phyloP scores from a whole-genome alignment of 1,140 invertebrate species.

The Tenebrio molitor region DNA sequence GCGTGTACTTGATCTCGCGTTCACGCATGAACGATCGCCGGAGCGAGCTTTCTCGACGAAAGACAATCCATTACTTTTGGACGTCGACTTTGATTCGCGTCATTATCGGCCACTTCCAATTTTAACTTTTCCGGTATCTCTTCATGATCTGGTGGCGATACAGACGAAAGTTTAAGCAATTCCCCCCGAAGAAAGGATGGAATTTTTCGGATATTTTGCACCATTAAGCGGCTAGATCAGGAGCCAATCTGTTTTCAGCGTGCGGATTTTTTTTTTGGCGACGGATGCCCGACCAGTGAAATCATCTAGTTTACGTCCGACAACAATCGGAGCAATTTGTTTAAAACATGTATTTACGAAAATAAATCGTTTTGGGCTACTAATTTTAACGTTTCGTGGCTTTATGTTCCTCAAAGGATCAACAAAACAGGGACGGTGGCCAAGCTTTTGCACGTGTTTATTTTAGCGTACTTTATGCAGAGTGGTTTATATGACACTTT shows the following conservation, averaged over 20 bases:
- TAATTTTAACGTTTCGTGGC: slow-evolving; percentile 15
- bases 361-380: slow-evolving; percentile 2
- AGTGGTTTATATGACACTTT: slow-evolving; percentile 24
- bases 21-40: background rate
- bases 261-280: no score
- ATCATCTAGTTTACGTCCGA: background rate
- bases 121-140: slow-evolving; percentile 37
- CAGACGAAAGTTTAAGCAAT: slow-evolving; percentile 10
- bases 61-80: slow-evolving; percentile 30
- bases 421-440: slow-evolving; percentile 11
- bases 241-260: background rate
- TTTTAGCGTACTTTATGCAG: slow-evolving; percentile 20
- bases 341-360: slow-evolving; percentile 1
- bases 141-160: slow-evolving; percentile 37
- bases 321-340: slow-evolving; percentile 1
- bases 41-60: no score
- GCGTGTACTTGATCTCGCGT: slow-evolving; percentile 8
- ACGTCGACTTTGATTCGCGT: slow-evolving; percentile 34
- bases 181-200: background rate
- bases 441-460: slow-evolving; percentile 15
- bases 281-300: no score
- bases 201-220: slow-evolving; percentile 7
- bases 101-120: slow-evolving; percentile 24
- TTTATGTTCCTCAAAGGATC: slow-evolving; percentile 32
- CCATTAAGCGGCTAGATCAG: background rate